A percentile compares a stretch with the other conserved stretches of the same genome.
Evolutionary conservation across 1,140 invertebrate species (phyloP).

Genomic region (Gonatopus flavifemur): DNA sequence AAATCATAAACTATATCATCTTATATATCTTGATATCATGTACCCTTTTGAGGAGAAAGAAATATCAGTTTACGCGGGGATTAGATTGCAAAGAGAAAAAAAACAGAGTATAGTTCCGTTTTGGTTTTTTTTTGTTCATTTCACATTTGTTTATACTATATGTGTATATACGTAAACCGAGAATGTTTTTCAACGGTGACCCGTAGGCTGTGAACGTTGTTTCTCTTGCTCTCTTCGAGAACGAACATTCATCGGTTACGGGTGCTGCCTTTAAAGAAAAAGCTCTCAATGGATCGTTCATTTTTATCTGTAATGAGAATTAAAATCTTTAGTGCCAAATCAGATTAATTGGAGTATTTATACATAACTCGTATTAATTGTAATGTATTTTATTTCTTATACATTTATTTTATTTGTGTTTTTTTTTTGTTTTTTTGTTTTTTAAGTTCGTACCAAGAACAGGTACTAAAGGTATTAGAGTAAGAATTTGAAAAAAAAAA

Average conservation of each 20-base stretch:
- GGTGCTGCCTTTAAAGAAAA: not conserved
- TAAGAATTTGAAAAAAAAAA: conserved; percentile 22
- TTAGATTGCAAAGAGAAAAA: too few relatives aligned
- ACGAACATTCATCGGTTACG: too few relatives aligned
- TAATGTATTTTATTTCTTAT: conserved; percentile 7
- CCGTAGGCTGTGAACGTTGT: too few relatives aligned
- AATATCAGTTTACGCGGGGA: too few relatives aligned
- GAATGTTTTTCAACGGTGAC: too few relatives aligned
- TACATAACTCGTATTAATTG: conserved; percentile 11
- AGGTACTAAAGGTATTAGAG: conserved; percentile 30
- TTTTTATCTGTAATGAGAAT: conserved; percentile 16
- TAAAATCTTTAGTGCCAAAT: conserved; percentile 48
- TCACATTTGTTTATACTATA: too few relatives aligned
- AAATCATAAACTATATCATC: too few relatives aligned
- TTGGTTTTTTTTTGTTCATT: too few relatives aligned
- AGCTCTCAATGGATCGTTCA: not conserved
- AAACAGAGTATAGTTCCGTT: too few relatives aligned
- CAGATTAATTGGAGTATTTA: conserved; percentile 13
- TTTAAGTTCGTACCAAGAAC: conserved; percentile 22
- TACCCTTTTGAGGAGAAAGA: too few relatives aligned
- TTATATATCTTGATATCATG: conserved; percentile 11
- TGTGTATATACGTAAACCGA: too few relatives aligned
- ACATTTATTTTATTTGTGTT: conserved; percentile 16
- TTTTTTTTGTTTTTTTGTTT: conserved; percentile 32
- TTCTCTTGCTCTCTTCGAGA: too few relatives aligned